Conservation (phyloP, 1,140 invertebrate genomes). For the Scaptodrosophila lebanonensis region DNA sequence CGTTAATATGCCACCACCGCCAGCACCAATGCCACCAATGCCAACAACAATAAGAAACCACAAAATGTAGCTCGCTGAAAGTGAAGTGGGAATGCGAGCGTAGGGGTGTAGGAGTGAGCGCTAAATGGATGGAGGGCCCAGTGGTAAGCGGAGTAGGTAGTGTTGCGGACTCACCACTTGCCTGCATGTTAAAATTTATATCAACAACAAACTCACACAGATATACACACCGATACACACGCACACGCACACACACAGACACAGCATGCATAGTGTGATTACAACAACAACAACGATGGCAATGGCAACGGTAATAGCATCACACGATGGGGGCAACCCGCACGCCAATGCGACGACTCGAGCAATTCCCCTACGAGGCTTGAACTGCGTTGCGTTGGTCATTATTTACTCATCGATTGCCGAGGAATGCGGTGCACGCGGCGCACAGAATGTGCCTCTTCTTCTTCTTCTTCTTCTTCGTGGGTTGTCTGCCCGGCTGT, state of each 20-base stretch:
- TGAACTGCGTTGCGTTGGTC: slow-evolving; percentile 67
- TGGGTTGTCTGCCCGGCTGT: not conserved
- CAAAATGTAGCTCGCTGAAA: not conserved
- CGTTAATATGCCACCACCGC: slow-evolving; percentile 49
- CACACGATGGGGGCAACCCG: slow-evolving; percentile 27
- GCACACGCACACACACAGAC: too few species aligned
- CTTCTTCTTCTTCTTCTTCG: not conserved
- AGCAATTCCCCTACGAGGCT: not conserved
- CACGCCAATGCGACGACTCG: slow-evolving; percentile 14
- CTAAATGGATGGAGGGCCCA: too few species aligned
- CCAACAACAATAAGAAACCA: not conserved
- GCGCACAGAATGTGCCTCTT: slow-evolving; percentile 17
- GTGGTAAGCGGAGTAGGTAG: too few species aligned
- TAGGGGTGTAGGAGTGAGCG: too few species aligned
- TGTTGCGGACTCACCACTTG: too few species aligned
- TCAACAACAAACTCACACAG: too few species aligned
- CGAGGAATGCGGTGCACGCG: slow-evolving; percentile 65
- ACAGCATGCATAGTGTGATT: slow-evolving; percentile 61
- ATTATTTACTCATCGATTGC: slow-evolving; percentile 74
- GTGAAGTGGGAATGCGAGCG: not conserved
- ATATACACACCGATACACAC: too few species aligned
- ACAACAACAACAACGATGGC: slow-evolving; percentile 48
- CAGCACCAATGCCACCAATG: not conserved
- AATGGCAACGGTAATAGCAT: not conserved
- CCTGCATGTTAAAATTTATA: too few species aligned